Base-by-base conservation (phyloP, 23 tunicate species). In the Halocynthia aurantium region DNA sequence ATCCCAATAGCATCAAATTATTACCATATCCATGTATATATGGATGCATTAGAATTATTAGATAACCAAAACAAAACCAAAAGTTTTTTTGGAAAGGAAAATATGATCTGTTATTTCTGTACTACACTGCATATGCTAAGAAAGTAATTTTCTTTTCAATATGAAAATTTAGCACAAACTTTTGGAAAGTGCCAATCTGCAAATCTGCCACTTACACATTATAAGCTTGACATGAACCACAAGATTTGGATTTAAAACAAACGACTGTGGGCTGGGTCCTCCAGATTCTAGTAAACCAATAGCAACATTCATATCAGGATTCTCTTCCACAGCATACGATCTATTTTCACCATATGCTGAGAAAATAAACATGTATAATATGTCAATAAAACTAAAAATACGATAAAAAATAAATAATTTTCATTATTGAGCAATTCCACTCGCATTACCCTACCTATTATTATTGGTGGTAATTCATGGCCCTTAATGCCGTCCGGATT, bases 181-280 rank as follows among this genome's bases (percentile, higher is more conserved):
- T 31, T 31, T n/a, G n/a, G n/a, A n/a, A 60, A 4, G 4, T 60
- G n/a, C 64, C 2, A 60, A 15, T 15, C 17, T 60, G 64, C 17
- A 1, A 60, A 60, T 10, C 21, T 72, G 11, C 8, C 0, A 84
- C 95, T 88, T 79, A 90, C 96, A 81, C 44, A 63, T 60, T 11
- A 90, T 57, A 62, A 84, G 50, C 50, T 76, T 73, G 44, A 84
- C 61, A 51, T 61, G 20, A 61, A 90, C 85, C 54, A 80, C 80
- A 6, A 90, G 70, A 63, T 90, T 90, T 6, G 96, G 86, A 50
- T 86, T 80, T 12, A 90, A 75, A 7, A 80, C 86, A 70, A 90
- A 90, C 6, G 61, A 51, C 57, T 74, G 78, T 13, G 78, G 77
- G 52, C 69, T 60, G 8, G 22, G 40, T 11, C 53, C 74, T 54